These are phyloP conservation scores for Okamejei kenojei DNA, from an alignment of 2,797 vertebrate species.

Conservation along the genomic window DNA sequence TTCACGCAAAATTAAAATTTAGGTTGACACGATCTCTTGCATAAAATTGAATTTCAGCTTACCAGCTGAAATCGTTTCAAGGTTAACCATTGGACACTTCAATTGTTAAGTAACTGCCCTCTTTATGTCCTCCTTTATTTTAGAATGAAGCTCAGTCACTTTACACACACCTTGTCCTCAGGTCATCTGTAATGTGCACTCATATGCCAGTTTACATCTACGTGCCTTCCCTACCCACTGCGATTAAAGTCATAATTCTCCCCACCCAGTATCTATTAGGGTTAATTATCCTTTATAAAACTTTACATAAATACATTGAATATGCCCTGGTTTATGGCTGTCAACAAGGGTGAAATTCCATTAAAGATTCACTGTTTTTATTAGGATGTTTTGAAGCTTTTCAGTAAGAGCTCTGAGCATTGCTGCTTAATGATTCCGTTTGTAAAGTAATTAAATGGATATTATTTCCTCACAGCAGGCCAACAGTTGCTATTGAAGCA, in stretches of 20 bases:
- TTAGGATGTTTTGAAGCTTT: not conserved
- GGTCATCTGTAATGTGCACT: not conserved
- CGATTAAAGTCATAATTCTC: constrained; percentile 5
- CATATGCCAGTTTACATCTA: constrained; percentile 8
- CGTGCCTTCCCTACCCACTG: not conserved
- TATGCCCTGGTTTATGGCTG: not conserved
- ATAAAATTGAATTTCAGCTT: not conserved
- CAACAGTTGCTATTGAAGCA: not conserved
- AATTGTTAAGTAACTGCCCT: not conserved
- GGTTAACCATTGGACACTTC: not conserved
- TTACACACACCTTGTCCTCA: constrained; percentile 11
- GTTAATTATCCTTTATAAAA: constrained; percentile 27
- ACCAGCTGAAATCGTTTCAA: not conserved
- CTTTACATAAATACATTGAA: not conserved
- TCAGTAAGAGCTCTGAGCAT: not conserved
- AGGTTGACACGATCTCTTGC: not conserved
- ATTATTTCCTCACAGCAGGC: constrained; percentile 11
- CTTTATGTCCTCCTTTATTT: not conserved
- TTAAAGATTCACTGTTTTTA: not conserved
- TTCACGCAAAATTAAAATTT: not conserved
- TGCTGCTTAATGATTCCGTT: constrained; percentile 1
- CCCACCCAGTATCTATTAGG: constrained; percentile 22
- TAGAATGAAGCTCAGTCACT: not conserved
- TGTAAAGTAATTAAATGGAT: constrained; percentile 20
- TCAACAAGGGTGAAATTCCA: not conserved